Percentiles rank a stretch among this genome's conserved stretches.
These are phyloP conservation scores for Aphelocoma californica DNA, from an alignment of 2,797 vertebrate genomes.

Conservation along the genomic window DNA sequence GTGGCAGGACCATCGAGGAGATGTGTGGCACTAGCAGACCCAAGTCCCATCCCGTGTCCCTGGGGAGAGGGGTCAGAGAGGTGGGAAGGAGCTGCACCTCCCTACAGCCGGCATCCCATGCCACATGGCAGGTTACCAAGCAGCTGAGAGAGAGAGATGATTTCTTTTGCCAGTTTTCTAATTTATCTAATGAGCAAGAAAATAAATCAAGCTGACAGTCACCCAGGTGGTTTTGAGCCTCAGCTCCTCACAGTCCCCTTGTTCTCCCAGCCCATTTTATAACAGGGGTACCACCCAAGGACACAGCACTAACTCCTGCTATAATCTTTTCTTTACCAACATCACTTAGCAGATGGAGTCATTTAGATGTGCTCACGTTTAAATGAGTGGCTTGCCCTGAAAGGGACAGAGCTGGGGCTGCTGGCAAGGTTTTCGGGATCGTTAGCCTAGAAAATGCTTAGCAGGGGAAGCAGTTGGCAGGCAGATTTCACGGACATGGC, in stretches of 20 bases:
- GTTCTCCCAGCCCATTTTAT: slow-evolving; percentile 41
- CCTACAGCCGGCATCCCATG: not conserved
- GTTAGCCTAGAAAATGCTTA: slow-evolving; percentile 67
- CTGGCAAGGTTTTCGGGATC: slow-evolving; percentile 53
- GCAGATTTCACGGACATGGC: slow-evolving; percentile 49
- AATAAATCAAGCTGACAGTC: slow-evolving; percentile 66
- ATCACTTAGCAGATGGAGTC: slow-evolving; percentile 68
- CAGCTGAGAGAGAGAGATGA: not conserved
- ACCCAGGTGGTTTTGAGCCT: slow-evolving; percentile 50
- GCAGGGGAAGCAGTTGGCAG: slow-evolving; percentile 67
- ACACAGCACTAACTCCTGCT: slow-evolving; percentile 46
- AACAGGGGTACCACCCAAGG: slow-evolving; percentile 36
- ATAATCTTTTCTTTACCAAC: slow-evolving; percentile 57
- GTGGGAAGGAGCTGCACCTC: not conserved
- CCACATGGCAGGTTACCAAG: slow-evolving; percentile 14
- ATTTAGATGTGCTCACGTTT: slow-evolving; percentile 63
- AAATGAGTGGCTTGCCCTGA: slow-evolving; percentile 58
- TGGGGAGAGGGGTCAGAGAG: not conserved
- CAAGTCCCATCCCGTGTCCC: not conserved
- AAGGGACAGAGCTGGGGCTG: slow-evolving; percentile 53
- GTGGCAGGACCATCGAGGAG: not conserved
- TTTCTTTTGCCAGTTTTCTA: slow-evolving; percentile 52
- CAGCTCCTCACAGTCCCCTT: slow-evolving; percentile 5
- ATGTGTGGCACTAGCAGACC: not conserved
- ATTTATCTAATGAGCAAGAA: slow-evolving; percentile 62